Percentiles rank a stretch among this genome's conserved stretches.
phyloP scores from a whole-genome alignment of 2,113 vertebrate genomes.

The Benitochromis conjunctus region DNA sequence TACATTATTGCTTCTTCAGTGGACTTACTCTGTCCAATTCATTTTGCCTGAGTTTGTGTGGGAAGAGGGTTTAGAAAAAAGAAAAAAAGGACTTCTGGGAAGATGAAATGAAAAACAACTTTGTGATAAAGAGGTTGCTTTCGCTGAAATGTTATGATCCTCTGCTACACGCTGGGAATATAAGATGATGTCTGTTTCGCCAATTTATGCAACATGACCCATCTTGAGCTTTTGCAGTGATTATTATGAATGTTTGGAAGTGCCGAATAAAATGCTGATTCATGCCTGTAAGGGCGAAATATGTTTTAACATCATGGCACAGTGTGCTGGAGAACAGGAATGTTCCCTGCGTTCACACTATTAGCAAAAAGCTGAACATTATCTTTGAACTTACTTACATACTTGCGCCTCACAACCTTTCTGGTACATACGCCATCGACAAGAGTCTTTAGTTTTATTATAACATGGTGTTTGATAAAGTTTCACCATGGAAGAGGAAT shows the following conservation, averaged over 20 bases:
- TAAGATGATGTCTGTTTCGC: neutral
- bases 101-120: slow-evolving; percentile 6
- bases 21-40: neutral
- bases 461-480: neutral
- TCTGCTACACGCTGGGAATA: neutral
- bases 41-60: neutral
- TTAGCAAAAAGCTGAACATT: neutral
- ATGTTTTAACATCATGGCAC: neutral
- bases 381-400: neutral
- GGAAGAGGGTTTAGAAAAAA: slow-evolving; percentile 4
- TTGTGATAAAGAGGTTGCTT: slow-evolving; percentile 15
- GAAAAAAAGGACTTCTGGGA: neutral
- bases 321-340: neutral
- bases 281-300: neutral
- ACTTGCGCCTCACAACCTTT: neutral
- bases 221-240: neutral
- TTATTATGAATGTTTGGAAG: neutral
- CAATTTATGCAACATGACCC: neutral
- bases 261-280: neutral
- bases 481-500: neutral
- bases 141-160: neutral
- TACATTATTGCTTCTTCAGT: neutral
- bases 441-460: neutral
- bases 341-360: neutral
- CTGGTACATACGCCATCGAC: neutral